phyloP scores from a whole-genome alignment of 1,140 invertebrate species.

The Lithobius niger region DNA sequence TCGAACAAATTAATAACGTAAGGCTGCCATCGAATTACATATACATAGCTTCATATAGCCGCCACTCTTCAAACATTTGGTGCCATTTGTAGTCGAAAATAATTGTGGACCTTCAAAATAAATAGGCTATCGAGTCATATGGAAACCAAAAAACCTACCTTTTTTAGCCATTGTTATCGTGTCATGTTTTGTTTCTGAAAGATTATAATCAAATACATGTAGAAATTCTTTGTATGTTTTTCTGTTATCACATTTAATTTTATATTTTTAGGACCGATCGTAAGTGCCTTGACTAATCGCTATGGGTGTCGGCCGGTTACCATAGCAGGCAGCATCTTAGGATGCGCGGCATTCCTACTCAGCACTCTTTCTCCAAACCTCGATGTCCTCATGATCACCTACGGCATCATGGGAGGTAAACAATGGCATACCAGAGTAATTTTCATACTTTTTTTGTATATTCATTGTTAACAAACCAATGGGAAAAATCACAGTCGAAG shows the following conservation, averaged over 20 bases:
- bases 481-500: too few relatives aligned
- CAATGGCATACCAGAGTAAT: conserved; percentile 2
- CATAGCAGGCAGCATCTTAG: conserved; percentile 74
- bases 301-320: conserved; percentile 87
- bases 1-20: too few relatives aligned
- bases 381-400: conserved; percentile 81
- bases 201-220: conserved; percentile 7
- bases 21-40: too few relatives aligned
- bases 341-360: conserved; percentile 70
- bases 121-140: too few relatives aligned
- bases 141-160: too few relatives aligned
- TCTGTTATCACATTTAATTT: conserved; percentile 12
- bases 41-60: too few relatives aligned
- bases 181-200: neutral
- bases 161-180: too few relatives aligned
- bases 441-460: neutral
- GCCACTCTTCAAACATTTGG: too few relatives aligned
- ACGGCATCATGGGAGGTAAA: conserved; percentile 83
- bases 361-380: conserved; percentile 74
- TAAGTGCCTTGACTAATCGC: conserved; percentile 89
- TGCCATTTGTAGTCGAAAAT: too few relatives aligned
- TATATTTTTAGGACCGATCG: conserved; percentile 61
- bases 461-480: too few relatives aligned
- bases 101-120: too few relatives aligned
- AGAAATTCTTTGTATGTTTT: conserved; percentile 2